Evolutionary conservation across 2,113 vertebrate species (phyloP), one percentile per base, ranked within the genome.

Genomic region (Percopsis transmontana): DNA sequence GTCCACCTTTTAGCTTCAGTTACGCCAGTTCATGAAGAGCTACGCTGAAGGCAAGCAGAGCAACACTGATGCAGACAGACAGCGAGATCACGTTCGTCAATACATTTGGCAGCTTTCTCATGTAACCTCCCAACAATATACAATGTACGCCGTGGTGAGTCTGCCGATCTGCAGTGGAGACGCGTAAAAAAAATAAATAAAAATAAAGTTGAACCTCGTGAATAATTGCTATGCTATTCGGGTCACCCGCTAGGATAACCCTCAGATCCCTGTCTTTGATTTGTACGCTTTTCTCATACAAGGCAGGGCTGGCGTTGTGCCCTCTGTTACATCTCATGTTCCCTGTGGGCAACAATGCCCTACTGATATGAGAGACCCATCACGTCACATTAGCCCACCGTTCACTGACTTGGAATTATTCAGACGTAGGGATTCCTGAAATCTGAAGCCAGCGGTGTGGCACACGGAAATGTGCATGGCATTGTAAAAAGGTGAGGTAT

Each of bases 301-400:
- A 1, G 3, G 20, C 52, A 45, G 62, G 39, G 54, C 53, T 63
- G 62, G 58, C 57, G 56, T 51, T 19, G 57, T 62, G 24, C 61
- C 54, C 23, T 57, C 20, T 47, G 14, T 44, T 59, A 11, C 58
- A 40, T 62, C 73, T 72, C 67, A 62, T 14, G 15, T 76, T 76
- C 75, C 75, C 76, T 0, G n/a, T 66, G 76, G 77, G 62, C 69
- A 57, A 63, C 51, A 52, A 63, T 23, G 33, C 84, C 67, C 59
- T 58, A 66, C 69, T 78, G 71, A 84, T 65, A 74, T 55, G 52
- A 64, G 19, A 68, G 76, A 82, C 80, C 83, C n/a, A 58, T 90
- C 88, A 81, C 76, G 65, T 84, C 74, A 57, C 71, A 62, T 81
- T 76, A 86, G 62, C 72, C 69, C 63, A 72, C 59, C 47, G 39